A percentile compares a stretch with the other conserved stretches of the same genome.
Evolutionary conservation across 2,113 vertebrate species (phyloP).

Genomic region (Burhinus bistriatus): DNA sequence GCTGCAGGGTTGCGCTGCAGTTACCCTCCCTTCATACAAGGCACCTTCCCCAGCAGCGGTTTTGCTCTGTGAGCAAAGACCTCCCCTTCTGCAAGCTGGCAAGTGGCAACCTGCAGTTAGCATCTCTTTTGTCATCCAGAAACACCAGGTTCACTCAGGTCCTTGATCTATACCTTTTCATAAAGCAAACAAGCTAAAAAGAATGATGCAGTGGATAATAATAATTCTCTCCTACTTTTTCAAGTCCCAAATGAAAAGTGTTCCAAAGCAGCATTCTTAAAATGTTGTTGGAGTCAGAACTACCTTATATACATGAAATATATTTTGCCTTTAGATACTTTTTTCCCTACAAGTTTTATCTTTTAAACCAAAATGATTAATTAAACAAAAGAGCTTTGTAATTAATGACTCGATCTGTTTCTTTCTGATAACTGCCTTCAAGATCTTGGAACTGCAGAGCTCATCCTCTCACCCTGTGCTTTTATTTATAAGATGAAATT

Average conservation of each 20-base stretch:
- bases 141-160: neutral
- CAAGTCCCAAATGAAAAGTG: neutral
- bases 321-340: neutral
- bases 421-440: neutral
- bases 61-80: neutral
- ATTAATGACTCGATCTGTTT: neutral
- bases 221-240: neutral
- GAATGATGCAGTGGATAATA: neutral
- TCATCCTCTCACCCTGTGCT: neutral
- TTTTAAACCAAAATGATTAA: neutral
- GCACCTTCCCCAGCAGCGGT: neutral
- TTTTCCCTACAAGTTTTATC: neutral
- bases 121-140: neutral
- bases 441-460: neutral
- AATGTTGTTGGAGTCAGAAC: neutral
- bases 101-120: neutral
- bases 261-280: neutral
- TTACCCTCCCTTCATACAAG: rapidly evolving
- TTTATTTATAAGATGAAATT: neutral
- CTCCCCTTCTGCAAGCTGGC: neutral
- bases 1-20: neutral
- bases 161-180: neutral
- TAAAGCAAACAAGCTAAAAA: neutral
- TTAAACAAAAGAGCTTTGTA: neutral
- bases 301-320: neutral